A percentile compares a stretch with the other conserved stretches of the same genome.
These are phyloP conservation scores for Ptilonorhynchus violaceus DNA, from an alignment of 2,113 vertebrate genomes.

Conservation along the genomic window DNA sequence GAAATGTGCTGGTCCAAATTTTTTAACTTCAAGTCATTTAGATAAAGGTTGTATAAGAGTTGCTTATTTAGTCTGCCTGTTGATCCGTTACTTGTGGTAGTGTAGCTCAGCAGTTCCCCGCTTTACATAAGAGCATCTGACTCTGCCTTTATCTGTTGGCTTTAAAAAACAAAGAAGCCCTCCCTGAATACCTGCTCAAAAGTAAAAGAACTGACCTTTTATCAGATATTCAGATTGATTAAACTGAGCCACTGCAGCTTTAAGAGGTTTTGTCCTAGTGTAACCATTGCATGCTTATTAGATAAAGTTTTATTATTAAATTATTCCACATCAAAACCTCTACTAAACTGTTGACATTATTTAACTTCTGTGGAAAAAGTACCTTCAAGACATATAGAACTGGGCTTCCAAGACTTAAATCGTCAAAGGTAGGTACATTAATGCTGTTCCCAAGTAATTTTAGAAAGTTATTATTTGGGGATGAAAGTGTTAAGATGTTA, in stretches of 20 bases:
- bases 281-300: conserved; percentile 81
- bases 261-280: conserved; percentile 73
- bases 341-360: conserved; percentile 98
- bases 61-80: not conserved
- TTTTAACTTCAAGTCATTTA: not conserved
- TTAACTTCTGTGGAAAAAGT: conserved; percentile 90
- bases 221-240: conserved; percentile 44
- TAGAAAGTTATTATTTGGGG: conserved; percentile 66
- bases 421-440: conserved; percentile 88
- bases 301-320: conserved; percentile 75
- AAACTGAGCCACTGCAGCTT: conserved; percentile 76
- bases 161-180: conserved; percentile 22
- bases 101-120: not conserved
- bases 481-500: conserved; percentile 61
- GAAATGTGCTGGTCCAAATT: not conserved
- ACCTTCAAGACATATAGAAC: conserved; percentile 87
- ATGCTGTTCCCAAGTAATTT: conserved; percentile 77
- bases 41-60: not conserved
- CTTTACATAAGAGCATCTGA: not conserved
- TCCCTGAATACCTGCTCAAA: conserved; percentile 7
- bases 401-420: conserved; percentile 86
- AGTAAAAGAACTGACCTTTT: conserved; percentile 13
- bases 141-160: conserved; percentile 10
- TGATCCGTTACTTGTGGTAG: not conserved
- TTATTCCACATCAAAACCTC: conserved; percentile 79